Evolutionary conservation across 2,888 invertebrate species (phyloP), one percentile per base, ranked within the genome.

Genomic region (Scaptomyza tumidula): DNA sequence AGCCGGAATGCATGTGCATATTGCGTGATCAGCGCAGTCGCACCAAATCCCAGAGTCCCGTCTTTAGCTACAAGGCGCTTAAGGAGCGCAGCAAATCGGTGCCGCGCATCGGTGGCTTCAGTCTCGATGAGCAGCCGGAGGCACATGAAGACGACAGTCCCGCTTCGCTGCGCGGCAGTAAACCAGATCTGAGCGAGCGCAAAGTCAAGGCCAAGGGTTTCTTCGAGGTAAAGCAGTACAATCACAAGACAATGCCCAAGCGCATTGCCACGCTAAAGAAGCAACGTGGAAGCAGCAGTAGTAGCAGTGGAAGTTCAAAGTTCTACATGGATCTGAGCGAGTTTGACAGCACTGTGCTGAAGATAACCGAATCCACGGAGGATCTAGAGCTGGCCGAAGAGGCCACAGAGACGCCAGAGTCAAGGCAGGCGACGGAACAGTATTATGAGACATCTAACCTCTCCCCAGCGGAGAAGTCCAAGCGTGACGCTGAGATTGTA

Each of bases 231-330:
- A 94, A 93, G 89, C 93, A 94, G 92, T 95, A 95, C 84, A 95
- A 94, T 75, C 93, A 94, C 45, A 95, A 95, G 93, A 94, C 95
- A 13, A 93, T 95, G 90, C 95, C 95, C 89, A 95, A 95, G 92
- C 94, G 95, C 89, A 95, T 95, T 80, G 94, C 94, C n/a, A 95
- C 94, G 89, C 90, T 95, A 52, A 95, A 95, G 86, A 95, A 95
- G 87, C 94, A 94, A 75, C 94, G 95, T 79, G 94, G 94, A 19
- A 48, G 54, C 44, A 94, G 93, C 50, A 94, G 93, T 52, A 94
- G 94, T n/a, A 94, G 93, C 49, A 94, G 93, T 53, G 94, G 94
- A 7, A 16, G 75, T 0, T 94, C 95, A 0, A 95, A 94, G 76
- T 95, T 95, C 89, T 95, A 95, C 82, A 95, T 94, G 67, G 95